Percentiles rank a stretch among this genome's conserved stretches.
Conservation (phyloP, 2,113 vertebrate species). For the Lampris incognitus region DNA sequence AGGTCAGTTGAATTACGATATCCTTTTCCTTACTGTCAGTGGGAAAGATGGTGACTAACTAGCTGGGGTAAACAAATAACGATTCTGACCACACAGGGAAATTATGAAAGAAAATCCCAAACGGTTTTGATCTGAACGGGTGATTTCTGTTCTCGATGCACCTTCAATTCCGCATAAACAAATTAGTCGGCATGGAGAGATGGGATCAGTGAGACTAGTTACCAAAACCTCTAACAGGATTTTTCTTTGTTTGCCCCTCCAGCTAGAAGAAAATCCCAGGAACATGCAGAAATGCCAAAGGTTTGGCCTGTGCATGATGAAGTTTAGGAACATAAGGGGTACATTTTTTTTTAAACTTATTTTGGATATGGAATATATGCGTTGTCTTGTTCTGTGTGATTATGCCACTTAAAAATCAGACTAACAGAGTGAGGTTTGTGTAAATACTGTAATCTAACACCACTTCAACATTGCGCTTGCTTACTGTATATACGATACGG, state of each 20-base stretch:
- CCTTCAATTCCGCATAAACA: conserved; percentile 13
- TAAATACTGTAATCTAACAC: conserved; percentile 5
- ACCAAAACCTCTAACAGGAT: conserved; percentile 54
- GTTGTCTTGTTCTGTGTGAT: conserved; percentile 32
- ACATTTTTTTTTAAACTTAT: conserved; percentile 40
- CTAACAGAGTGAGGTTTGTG: conserved; percentile 40
- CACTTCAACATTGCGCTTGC: background rate
- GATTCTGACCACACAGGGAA: conserved; percentile 53
- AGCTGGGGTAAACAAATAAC: conserved; percentile 83
- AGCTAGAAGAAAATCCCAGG: conserved; percentile 82
- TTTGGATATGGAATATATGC: conserved; percentile 36
- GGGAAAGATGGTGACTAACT: conserved; percentile 37
- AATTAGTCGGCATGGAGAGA: conserved; percentile 10
- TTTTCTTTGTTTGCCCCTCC: conserved; percentile 85
- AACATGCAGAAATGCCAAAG: conserved; percentile 80
- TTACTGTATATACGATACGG: conserved; percentile 17
- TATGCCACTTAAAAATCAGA: conserved; percentile 31
- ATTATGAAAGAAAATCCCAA: background rate
- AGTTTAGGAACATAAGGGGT: conserved; percentile 75
- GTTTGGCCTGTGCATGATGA: conserved; percentile 79
- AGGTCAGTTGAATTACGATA: conserved; percentile 79
- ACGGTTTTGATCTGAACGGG: conserved; percentile 28
- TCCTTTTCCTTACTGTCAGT: background rate
- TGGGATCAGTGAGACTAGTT: conserved; percentile 32
- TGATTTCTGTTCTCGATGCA: conserved; percentile 29